phyloP scores from a whole-genome alignment of 1,140 invertebrate genomes.

The Meloidogyne hapla region DNA sequence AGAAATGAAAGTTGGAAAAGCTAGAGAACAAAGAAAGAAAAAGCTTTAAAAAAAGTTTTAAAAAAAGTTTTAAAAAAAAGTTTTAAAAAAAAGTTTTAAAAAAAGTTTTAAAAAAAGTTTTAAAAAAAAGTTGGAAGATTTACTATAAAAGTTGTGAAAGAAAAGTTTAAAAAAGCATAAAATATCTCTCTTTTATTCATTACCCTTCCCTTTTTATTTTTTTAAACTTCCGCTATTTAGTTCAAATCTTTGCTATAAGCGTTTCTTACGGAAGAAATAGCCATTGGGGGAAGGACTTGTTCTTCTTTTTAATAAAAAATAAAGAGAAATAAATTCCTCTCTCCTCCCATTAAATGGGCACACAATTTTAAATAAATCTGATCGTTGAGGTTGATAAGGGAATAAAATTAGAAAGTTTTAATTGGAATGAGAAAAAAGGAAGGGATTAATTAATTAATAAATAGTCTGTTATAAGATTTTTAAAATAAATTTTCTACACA shows the following conservation, averaged over 20 bases:
- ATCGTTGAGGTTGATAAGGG: background rate
- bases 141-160: too few species aligned
- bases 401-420: background rate
- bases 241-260: background rate
- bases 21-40: too few species aligned
- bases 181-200: background rate
- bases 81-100: too few species aligned
- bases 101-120: too few species aligned
- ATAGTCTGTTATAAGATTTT: too few species aligned
- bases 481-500: too few species aligned
- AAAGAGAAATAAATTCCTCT: too few species aligned
- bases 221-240: background rate
- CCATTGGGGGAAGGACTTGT: background rate
- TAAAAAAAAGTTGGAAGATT: too few species aligned
- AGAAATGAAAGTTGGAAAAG: too few species aligned
- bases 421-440: background rate
- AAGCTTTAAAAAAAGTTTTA: too few species aligned
- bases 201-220: background rate
- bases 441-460: background rate
- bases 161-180: background rate
- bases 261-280: background rate
- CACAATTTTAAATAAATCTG: background rate
- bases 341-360: too few species aligned
- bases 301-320: background rate
- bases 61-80: too few species aligned